A percentile compares a stretch with the other conserved stretches of the same genome.
These are phyloP conservation scores for Arctopsyche grandis DNA, from an alignment of 1,140 invertebrate genomes.

Conservation along the genomic window DNA sequence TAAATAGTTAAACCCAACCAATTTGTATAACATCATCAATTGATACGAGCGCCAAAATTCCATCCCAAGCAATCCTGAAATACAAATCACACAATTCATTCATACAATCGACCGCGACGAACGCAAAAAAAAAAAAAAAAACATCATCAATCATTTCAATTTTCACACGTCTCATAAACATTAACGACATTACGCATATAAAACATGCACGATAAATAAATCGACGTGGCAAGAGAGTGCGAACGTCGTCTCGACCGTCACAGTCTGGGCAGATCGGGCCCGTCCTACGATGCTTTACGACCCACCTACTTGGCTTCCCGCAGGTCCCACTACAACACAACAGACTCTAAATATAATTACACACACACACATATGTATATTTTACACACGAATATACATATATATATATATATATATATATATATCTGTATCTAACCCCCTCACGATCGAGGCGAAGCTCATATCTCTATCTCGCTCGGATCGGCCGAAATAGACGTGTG, in stretches of 20 bases:
- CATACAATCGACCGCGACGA: too few relatives aligned
- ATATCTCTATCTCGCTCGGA: not conserved
- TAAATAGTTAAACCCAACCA: too few relatives aligned
- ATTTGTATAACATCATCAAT: too few relatives aligned
- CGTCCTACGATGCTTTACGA: conserved; percentile 53
- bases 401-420: not conserved
- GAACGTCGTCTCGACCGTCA: conserved; percentile 15
- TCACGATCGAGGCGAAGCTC: not conserved
- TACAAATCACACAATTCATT: too few relatives aligned
- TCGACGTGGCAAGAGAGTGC: not conserved
- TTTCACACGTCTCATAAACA: too few relatives aligned
- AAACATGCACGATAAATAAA: not conserved
- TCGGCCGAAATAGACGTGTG: conserved; percentile 27
- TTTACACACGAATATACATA: not conserved
- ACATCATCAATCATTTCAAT: too few relatives aligned
- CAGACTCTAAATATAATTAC: conserved; percentile 7
- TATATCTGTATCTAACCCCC: not conserved
- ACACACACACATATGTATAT: conserved; percentile 2
- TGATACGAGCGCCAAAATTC: too few relatives aligned
- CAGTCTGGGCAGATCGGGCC: conserved; percentile 26
- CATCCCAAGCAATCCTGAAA: too few relatives aligned
- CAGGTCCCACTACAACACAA: conserved; percentile 19
- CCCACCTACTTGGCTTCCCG: conserved; percentile 52
- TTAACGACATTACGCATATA: not conserved
- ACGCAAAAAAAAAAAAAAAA: too few relatives aligned